Evolutionary conservation across 2,888 invertebrate species (phyloP).

Genomic region (Netelia fuscicornis): DNA sequence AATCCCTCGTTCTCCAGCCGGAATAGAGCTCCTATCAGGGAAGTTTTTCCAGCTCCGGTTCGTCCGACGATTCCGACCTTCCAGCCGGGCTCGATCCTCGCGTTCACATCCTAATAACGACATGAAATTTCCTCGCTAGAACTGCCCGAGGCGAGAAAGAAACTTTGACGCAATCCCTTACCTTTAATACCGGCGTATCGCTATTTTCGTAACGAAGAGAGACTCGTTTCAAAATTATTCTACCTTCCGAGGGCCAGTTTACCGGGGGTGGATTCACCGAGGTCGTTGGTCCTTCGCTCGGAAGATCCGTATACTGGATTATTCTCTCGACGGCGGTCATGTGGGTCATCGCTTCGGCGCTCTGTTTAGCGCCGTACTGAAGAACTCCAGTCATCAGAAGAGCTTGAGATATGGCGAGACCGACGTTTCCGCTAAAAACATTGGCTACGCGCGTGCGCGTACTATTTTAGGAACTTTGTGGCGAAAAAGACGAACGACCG

Average conservation of each 20-base stretch:
- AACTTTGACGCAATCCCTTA: constrained; percentile 48
- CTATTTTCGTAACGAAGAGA: constrained; percentile 88
- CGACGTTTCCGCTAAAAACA: constrained; percentile 88
- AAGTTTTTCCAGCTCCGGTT: constrained; percentile 95
- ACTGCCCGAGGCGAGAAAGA: not conserved
- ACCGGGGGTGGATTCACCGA: constrained; percentile 85
- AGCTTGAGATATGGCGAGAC: constrained; percentile 90
- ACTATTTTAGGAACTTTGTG: not conserved
- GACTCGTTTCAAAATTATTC: constrained; percentile 87
- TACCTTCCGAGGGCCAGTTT: constrained; percentile 90
- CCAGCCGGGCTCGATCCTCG: constrained; percentile 90
- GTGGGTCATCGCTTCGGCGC: constrained; percentile 90
- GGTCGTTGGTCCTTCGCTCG: constrained; percentile 87
- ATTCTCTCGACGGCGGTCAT: constrained; percentile 94
- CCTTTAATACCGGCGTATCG: constrained; percentile 90
- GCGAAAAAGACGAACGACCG: no score
- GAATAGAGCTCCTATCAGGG: constrained; percentile 92
- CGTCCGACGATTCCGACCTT: constrained; percentile 93
- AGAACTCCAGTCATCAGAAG: constrained; percentile 91
- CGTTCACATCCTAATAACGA: constrained; percentile 86
- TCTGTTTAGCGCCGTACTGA: constrained; percentile 91
- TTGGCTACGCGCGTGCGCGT: constrained; percentile 81
- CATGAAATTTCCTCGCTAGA: not conserved
- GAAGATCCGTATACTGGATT: constrained; percentile 91
- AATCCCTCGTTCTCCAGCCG: constrained; percentile 90